phyloP scores from a whole-genome alignment of 2,797 vertebrate genomes.

The Rhinatrema bivittatum region DNA sequence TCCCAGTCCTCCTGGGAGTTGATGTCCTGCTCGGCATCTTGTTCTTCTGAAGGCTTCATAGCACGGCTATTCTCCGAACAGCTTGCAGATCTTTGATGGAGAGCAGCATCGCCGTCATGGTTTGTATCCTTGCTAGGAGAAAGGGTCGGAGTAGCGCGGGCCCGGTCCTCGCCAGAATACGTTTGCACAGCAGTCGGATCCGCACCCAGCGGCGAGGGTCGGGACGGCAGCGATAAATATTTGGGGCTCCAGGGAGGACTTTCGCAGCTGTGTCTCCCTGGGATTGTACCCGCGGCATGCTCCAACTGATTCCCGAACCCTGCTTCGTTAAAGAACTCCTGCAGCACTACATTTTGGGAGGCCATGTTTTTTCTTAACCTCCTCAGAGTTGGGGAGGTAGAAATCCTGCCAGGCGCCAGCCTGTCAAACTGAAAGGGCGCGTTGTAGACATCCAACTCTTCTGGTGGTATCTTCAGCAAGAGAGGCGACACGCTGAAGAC shows the following conservation, averaged over 20 bases:
- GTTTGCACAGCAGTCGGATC: too few species aligned
- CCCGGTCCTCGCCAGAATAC: too few species aligned
- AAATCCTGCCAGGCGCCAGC: constrained; percentile 72
- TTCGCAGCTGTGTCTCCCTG: constrained; percentile 8
- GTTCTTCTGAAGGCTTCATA: background rate
- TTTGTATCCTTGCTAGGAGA: background rate
- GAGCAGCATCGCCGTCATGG: background rate
- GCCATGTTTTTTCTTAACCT: constrained; percentile 60
- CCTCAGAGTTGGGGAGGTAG: constrained; percentile 80
- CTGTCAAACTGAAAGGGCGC: constrained; percentile 68
- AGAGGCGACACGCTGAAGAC: background rate
- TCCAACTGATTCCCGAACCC: background rate
- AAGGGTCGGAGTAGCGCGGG: too few species aligned
- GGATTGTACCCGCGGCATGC: background rate
- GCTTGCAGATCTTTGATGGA: background rate
- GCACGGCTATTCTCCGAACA: background rate
- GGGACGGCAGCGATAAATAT: too few species aligned
- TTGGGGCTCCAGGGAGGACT: constrained; percentile 5
- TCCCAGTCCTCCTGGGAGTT: background rate
- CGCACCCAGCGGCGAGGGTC: too few species aligned
- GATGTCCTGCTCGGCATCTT: rapidly evolving
- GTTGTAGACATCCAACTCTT: constrained; percentile 22
- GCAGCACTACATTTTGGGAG: constrained; percentile 19
- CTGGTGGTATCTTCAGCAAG: background rate
- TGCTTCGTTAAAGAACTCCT: background rate